Evolutionary conservation across 2,797 vertebrate species (phyloP), one percentile per base, ranked within the genome.

Genomic region (Characodon lateralis): DNA sequence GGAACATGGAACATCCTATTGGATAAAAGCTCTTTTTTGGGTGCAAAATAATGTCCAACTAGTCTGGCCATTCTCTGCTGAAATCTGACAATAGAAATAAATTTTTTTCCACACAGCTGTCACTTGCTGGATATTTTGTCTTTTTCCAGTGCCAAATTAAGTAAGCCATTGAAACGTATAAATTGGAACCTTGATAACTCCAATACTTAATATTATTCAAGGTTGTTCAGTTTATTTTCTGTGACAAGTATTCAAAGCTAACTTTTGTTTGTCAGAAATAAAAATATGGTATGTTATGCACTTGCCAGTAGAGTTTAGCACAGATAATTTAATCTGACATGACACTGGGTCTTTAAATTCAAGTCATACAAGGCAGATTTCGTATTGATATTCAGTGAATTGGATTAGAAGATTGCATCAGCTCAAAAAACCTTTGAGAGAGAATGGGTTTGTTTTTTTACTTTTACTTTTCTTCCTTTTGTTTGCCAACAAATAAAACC

Each of bases 391-490:
- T 26, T 13, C 8, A 76, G 35, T 41, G 14, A 72, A 35, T 18
- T 69, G 18, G 1, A 10, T 55, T 55, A 6, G 14, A 66, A 55
- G 58, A 53, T 70, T 6, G 1, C 22, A 0, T 73, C 24, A 0
- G 20, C 51, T 35, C 13, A 70, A 6, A 71, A 46, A 3, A 0
- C 3, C 24, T 1, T 31, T 59, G 9, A 22, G 48, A 55, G 41
- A 9, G 43, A 1, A 59, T 14, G 18, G 7, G 18, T 18, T n/a
- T 76, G 12, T 48, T 26, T 43, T 1, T 24, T 1, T 0, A 0
- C 3, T 9, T 82, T 58, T 63, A 9, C 20, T 58, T 78, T 18
- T 3, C 50, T 83, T 78, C 14, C 65, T 79, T 82, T 81, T 6
- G 55, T 59, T 65, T 59, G 41, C 16, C 24, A 50, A 48, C 50